Evolutionary conservation across 1,140 invertebrate genomes (phyloP), one percentile per base, ranked within the genome.

Genomic region (Psilanteris sp.): DNA sequence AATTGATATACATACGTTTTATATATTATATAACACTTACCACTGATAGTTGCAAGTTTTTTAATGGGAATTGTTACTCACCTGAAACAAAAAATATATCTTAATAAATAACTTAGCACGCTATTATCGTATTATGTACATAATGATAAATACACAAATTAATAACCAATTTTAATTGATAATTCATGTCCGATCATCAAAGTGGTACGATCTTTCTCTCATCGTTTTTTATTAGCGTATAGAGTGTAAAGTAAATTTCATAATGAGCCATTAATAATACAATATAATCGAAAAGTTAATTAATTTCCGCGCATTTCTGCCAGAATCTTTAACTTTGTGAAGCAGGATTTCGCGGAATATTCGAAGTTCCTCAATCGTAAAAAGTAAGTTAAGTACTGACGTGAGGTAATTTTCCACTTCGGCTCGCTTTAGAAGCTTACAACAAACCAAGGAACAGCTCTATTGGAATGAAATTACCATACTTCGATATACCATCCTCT

Each of bases 391-490:
- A 73, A 73, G 75, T 70, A 78, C 64, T 73, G 70, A 73, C 76
- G 64, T 73, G 76, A 67, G 76, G 76, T 73, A 78, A 78, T 78
- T 78, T 78, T 74, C 76, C 70, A 78, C 64, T 74, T 74, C 64
- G 76, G 59, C 64, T 73, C 70, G 68, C 70, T 74, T 73, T 74
- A 74, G 70, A 68, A 71, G 76, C 76, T 78, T 74, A 78, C 70
- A 78, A 73, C 76, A 74, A 78, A 78, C 75, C 75, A 78, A 73
- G 55, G 68, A 78, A 78, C 70, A 78, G 68, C 76, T 78, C 70
- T 73, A 78, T 78, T 67, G 62, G 66, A 78, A 78, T 78, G 76
- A 72, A 78, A 78, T 78, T 78, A 78, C 76, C 76, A 78, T 68
- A 78, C 70, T 78, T 78, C 76, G 76, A 78, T 78, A 59, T 78